Conservation (phyloP, 1,140 invertebrate species). For the Microplitis mediator region DNA sequence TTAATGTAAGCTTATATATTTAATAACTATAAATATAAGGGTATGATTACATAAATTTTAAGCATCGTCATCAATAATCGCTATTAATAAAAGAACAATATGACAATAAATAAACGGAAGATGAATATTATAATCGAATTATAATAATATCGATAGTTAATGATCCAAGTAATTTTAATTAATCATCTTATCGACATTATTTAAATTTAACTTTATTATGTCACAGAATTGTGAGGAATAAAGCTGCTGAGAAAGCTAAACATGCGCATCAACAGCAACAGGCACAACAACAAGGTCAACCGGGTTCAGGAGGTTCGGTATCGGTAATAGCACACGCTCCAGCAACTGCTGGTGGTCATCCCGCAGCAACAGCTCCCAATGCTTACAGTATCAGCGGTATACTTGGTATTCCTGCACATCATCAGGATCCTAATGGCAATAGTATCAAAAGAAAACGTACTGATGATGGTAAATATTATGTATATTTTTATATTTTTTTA, state of each 20-base stretch:
- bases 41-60: not conserved
- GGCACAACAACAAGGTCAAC: conserved; percentile 63
- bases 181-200: conserved; percentile 25
- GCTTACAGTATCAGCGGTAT: conserved; percentile 96
- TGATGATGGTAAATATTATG: conserved; percentile 67
- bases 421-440: conserved; percentile 75
- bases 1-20: no score
- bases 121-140: not conserved
- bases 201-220: conserved; percentile 32
- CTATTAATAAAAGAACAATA: no score
- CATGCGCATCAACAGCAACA: conserved; percentile 81
- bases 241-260: conserved; percentile 94
- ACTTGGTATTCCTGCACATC: conserved; percentile 79
- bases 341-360: conserved; percentile 65
- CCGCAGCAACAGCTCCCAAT: conserved; percentile 52
- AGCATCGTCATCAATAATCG: not conserved
- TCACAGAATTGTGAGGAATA: conserved; percentile 91
- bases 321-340: conserved; percentile 74
- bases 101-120: not conserved
- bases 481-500: not conserved
- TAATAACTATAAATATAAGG: no score
- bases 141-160: conserved; percentile 28
- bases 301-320: conserved; percentile 62
- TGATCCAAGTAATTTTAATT: conserved; percentile 49
- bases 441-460: conserved; percentile 75